A percentile compares a stretch with the other conserved stretches of the same genome.
These are phyloP conservation scores for Thereuonema tuberculata DNA, from an alignment of 1,140 invertebrate species.

Conservation along the genomic window DNA sequence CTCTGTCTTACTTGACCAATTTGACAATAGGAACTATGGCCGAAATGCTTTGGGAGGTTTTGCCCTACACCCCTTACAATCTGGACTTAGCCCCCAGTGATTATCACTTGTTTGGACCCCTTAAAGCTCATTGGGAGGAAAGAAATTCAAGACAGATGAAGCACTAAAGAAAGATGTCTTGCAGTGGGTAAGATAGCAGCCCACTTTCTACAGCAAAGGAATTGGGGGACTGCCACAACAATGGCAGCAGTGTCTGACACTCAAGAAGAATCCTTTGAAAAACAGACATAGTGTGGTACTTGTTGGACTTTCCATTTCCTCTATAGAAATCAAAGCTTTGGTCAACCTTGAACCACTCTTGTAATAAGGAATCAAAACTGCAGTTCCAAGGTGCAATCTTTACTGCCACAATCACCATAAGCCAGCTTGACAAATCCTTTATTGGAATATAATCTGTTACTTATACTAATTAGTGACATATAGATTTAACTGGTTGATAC, in stretches of 20 bases:
- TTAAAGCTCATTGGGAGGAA: constrained; percentile 15
- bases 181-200: no score
- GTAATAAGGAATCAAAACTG: no score
- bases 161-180: no score
- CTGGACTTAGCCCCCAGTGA: background rate
- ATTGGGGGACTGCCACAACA: background rate
- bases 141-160: constrained; percentile 10
- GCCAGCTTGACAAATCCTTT: no score
- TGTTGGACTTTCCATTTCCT: background rate
- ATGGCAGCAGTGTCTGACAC: no score
- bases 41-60: background rate
- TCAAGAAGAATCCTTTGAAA: background rate
- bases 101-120: background rate
- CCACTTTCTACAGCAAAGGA: no score
- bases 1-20: background rate
- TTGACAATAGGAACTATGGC: background rate
- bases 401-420: no score
- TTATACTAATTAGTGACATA: no score
- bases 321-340: no score
- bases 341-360: background rate
- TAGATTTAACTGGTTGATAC: no score
- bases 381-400: no score
- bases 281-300: background rate
- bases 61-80: background rate
- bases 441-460: no score